phyloP scores from a whole-genome alignment of 1,140 invertebrate species.

The silkworm (Bombyx mori) region DNA sequence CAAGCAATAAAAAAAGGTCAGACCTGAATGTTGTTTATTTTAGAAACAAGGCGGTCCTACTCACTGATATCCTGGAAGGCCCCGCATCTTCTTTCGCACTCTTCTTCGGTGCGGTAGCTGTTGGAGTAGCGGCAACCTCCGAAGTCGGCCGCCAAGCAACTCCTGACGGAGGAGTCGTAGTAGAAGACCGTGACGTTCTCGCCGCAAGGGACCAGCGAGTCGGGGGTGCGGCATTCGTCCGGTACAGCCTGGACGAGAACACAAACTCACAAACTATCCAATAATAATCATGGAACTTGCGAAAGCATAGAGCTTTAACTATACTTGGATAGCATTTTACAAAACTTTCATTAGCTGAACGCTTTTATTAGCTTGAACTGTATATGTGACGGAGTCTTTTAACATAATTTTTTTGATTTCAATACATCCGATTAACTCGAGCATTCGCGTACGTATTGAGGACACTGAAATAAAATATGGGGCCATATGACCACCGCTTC shows the following conservation, averaged over 20 bases:
- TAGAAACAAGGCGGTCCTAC: conserved; percentile 15
- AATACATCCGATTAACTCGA: no score
- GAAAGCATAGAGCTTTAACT: no score
- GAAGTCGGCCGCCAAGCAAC: conserved; percentile 80
- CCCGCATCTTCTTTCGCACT: conserved; percentile 87
- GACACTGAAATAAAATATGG: no score
- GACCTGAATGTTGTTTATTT: conserved; percentile 4
- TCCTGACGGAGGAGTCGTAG: conserved; percentile 75
- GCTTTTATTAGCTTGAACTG: no score
- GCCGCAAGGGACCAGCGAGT: conserved; percentile 73
- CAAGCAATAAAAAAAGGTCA: background rate
- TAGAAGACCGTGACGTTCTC: conserved; percentile 79
- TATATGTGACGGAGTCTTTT: no score
- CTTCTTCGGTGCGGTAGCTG: conserved; percentile 83
- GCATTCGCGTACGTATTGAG: no score
- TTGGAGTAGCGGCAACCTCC: conserved; percentile 85
- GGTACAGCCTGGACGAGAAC: conserved; percentile 4
- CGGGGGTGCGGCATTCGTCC: conserved; percentile 34
- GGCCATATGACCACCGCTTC: no score
- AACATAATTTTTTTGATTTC: no score
- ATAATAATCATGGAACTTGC: no score
- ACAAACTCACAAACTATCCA: no score
- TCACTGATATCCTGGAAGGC: conserved; percentile 79
- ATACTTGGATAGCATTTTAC: no score
- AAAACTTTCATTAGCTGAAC: no score